These are phyloP conservation scores for Aphodius sticticus DNA, from an alignment of 2,888 invertebrate species.

Conservation along the genomic window DNA sequence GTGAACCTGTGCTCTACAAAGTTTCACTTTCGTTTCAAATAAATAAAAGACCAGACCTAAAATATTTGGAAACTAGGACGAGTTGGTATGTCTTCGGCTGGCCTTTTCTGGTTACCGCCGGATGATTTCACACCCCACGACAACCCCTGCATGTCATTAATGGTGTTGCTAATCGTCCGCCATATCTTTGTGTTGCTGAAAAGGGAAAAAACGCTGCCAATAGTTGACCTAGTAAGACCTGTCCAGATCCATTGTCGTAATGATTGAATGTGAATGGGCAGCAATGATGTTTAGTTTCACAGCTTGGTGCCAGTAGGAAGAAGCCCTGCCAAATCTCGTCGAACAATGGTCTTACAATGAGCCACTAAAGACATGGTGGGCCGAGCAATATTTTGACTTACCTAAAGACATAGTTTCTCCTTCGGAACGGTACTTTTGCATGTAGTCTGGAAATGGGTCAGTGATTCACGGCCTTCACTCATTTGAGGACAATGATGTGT, in stretches of 20 bases:
- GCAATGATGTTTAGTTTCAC: not conserved
- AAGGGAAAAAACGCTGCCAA: not conserved
- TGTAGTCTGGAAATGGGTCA: not conserved
- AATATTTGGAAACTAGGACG: not conserved
- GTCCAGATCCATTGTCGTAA: not conserved
- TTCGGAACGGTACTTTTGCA: not conserved
- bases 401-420: not conserved
- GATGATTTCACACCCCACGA: not conserved
- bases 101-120: not conserved
- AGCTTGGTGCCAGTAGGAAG: not conserved
- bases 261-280: not conserved
- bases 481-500: not conserved
- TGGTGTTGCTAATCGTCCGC: not conserved
- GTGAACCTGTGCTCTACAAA: not conserved
- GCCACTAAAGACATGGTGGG: not conserved
- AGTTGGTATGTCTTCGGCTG: not conserved
- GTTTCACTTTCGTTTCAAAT: not conserved
- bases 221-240: not conserved
- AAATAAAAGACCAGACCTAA: not conserved
- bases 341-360: not conserved
- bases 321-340: not conserved
- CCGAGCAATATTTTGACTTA: not conserved
- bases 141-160: not conserved
- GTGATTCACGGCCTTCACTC: not conserved
- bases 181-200: not conserved